These are phyloP conservation scores for Aporophyla nigra DNA, from an alignment of 2,888 invertebrate genomes.

Conservation along the genomic window DNA sequence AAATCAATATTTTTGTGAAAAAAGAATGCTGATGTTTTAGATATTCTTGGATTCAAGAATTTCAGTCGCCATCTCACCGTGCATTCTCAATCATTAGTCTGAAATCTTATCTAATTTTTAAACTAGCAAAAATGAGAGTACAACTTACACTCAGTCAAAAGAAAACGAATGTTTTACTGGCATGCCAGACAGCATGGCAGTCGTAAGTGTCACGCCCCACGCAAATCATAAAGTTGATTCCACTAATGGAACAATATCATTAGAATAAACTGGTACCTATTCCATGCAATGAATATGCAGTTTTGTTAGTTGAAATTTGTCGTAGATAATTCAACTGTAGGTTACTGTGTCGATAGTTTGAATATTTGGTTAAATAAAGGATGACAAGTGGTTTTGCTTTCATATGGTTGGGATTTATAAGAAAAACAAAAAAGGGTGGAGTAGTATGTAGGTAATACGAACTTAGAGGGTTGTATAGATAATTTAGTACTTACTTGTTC, in stretches of 20 bases:
- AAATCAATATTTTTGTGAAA: not conserved
- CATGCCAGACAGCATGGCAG: slow-evolving; percentile 49
- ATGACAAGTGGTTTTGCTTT: not conserved
- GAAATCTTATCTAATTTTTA: not conserved
- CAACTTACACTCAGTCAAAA: slow-evolving; percentile 3
- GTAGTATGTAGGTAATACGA: too few relatives aligned
- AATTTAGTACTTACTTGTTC: too few relatives aligned
- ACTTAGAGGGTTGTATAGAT: too few relatives aligned
- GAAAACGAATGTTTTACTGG: slow-evolving; percentile 45
- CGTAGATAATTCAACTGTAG: not conserved
- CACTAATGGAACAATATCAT: slow-evolving; percentile 39
- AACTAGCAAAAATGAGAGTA: not conserved
- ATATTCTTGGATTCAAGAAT: not conserved
- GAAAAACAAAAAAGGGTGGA: not conserved
- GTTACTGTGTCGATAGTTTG: not conserved
- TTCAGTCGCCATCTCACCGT: not conserved
- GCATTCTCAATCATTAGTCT: not conserved
- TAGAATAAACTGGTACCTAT: slow-evolving; percentile 16
- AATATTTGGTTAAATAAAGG: not conserved
- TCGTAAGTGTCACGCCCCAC: slow-evolving; percentile 48
- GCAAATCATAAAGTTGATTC: slow-evolving; percentile 55
- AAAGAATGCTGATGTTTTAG: not conserved
- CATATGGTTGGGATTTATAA: not conserved
- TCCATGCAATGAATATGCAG: slow-evolving; percentile 29
- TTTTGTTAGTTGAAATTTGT: slow-evolving; percentile 8